phyloP scores from a whole-genome alignment of 2,888 invertebrate genomes.

The Meteorus colon region DNA sequence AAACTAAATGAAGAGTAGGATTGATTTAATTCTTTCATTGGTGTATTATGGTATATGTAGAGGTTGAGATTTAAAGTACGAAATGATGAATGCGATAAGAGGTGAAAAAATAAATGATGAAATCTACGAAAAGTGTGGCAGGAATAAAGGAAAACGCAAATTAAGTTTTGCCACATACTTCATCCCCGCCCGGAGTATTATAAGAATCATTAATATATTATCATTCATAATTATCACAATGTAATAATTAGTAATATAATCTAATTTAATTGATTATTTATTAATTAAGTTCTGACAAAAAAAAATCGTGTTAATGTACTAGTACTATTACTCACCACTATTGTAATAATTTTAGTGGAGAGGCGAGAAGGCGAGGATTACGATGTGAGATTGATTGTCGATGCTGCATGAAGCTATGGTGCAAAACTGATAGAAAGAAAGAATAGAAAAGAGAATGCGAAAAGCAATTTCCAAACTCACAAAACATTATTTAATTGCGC shows the following conservation, averaged over 20 bases:
- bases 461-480: constrained; percentile 28
- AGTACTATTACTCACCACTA: constrained; percentile 58
- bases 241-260: constrained; percentile 72
- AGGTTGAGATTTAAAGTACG: constrained; percentile 21
- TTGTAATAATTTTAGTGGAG: constrained; percentile 57
- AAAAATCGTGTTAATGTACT: constrained; percentile 66
- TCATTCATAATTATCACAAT: constrained; percentile 72
- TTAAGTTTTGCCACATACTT: constrained; percentile 47
- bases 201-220: constrained; percentile 74
- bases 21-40: constrained; percentile 18
- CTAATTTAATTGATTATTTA: constrained; percentile 74
- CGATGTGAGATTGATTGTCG: constrained; percentile 49
- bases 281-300: constrained; percentile 70
- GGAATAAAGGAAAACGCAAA: background rate
- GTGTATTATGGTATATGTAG: constrained; percentile 8
- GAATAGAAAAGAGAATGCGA: constrained; percentile 41
- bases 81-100: constrained; percentile 40
- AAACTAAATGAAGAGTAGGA: constrained; percentile 44
- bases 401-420: constrained; percentile 38
- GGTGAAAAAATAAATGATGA: constrained; percentile 30
- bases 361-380: constrained; percentile 31
- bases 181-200: constrained; percentile 68
- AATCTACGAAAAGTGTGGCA: constrained; percentile 32
- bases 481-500: constrained; percentile 40
- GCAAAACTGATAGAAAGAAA: constrained; percentile 35